A percentile compares a stretch with the other conserved stretches of the same genome.
Evolutionary conservation across 2,888 invertebrate genomes (phyloP).

Genomic region (Pegoplata infirma): DNA sequence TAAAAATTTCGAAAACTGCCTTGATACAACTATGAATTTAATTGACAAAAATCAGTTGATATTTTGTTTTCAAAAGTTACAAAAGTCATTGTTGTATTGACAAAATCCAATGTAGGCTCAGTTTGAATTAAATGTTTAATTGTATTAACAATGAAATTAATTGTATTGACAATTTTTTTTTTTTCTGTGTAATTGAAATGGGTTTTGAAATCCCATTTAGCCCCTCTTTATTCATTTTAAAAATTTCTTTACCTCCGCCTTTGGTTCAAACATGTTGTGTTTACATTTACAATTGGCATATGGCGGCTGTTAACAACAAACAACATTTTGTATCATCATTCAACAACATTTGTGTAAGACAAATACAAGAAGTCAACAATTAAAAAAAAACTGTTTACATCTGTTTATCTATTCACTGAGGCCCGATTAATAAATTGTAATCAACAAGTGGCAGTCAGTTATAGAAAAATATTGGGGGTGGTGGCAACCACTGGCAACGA

Average conservation of each 20-base stretch:
- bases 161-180: neutral
- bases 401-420: neutral
- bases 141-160: too few species aligned
- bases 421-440: conserved; percentile 46
- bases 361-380: conserved; percentile 15
- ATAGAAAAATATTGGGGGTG: neutral
- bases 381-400: conserved; percentile 10
- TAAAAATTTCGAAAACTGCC: too few species aligned
- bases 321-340: neutral
- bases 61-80: neutral
- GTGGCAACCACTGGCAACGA: too few species aligned
- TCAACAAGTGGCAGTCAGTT: conserved; percentile 53
- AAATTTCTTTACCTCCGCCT: neutral
- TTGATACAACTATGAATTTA: too few species aligned
- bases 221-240: too few species aligned
- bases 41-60: neutral
- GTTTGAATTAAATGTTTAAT: too few species aligned
- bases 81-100: too few species aligned
- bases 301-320: neutral
- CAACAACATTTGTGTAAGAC: neutral
- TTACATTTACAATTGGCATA: conserved; percentile 21
- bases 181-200: neutral
- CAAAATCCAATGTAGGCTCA: too few species aligned
- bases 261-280: conserved; percentile 29
- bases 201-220: neutral